These are phyloP conservation scores for Manacus vitellinus DNA, from an alignment of 2,113 vertebrate genomes.

Conservation along the genomic window DNA sequence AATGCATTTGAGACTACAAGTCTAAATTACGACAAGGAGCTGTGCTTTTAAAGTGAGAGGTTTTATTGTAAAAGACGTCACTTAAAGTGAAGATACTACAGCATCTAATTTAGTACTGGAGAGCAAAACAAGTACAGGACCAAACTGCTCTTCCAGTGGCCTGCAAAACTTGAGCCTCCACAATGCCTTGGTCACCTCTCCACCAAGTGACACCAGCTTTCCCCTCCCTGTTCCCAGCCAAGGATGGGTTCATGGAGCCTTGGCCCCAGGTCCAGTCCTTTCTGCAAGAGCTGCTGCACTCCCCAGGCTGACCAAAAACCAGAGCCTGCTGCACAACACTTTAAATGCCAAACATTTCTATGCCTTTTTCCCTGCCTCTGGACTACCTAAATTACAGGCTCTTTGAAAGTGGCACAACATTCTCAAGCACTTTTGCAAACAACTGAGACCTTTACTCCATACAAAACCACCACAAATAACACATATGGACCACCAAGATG, in stretches of 20 bases:
- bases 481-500: background rate
- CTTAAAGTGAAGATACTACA: background rate
- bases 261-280: background rate
- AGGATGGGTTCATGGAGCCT: background rate
- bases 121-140: background rate
- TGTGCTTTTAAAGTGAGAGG: background rate
- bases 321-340: background rate
- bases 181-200: fast-evolving
- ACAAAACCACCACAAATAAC: background rate
- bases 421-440: background rate
- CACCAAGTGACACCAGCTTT: background rate
- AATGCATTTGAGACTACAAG: background rate
- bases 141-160: background rate
- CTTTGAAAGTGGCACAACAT: background rate
- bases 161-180: fast-evolving
- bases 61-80: background rate
- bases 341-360: background rate
- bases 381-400: background rate
- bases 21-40: background rate
- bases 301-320: background rate
- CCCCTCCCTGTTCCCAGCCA: background rate
- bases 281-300: background rate
- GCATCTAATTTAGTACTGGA: background rate
- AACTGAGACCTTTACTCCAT: background rate
- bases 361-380: background rate